Evolutionary conservation across 2,797 vertebrate species (phyloP).

Genomic region (Botia kubotai): DNA sequence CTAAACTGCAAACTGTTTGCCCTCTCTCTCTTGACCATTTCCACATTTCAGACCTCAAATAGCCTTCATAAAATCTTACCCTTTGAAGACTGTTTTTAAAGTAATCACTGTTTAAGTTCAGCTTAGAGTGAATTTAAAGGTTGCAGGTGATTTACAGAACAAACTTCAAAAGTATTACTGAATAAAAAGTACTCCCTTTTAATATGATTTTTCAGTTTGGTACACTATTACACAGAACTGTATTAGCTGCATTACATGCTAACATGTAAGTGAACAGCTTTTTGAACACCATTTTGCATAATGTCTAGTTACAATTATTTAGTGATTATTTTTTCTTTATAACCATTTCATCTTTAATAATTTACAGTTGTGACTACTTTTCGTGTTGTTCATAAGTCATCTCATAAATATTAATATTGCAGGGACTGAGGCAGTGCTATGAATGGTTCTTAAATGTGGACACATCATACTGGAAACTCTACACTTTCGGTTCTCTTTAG

Average conservation of each 20-base stretch:
- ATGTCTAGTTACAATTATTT: background rate
- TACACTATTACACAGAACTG: background rate
- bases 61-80: too few species aligned
- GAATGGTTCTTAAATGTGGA: background rate
- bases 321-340: background rate
- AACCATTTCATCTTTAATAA: background rate
- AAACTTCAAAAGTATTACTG: too few species aligned
- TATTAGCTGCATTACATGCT: background rate
- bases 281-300: background rate
- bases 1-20: too few species aligned
- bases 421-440: constrained; percentile 4
- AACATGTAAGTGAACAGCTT: background rate
- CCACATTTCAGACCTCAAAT: too few species aligned
- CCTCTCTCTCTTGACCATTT: too few species aligned
- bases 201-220: background rate
- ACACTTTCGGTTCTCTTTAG: background rate
- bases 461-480: background rate
- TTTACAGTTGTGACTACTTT: background rate
- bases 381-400: background rate
- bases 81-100: too few species aligned
- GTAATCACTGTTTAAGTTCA: too few species aligned
- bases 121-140: too few species aligned
- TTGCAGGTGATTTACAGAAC: background rate
- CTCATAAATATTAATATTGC: background rate
- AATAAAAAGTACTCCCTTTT: too few species aligned